phyloP scores from a whole-genome alignment of 2,888 invertebrate species.

The Temnothorax unifasciatus region DNA sequence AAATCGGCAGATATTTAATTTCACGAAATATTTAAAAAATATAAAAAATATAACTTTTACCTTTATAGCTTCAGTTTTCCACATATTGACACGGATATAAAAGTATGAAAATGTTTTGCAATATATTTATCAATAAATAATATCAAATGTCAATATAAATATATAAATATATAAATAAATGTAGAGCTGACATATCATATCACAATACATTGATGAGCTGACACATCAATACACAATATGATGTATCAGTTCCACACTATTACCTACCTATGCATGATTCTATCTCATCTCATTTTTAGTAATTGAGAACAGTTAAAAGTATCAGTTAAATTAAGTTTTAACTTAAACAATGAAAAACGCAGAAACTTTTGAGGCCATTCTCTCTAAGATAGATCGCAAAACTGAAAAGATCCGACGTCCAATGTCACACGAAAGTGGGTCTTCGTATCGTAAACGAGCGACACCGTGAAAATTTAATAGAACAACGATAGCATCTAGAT shows the following conservation, averaged over 20 bases:
- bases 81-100: not conserved
- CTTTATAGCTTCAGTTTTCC: not conserved
- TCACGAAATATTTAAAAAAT: not conserved
- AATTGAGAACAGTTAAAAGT: not conserved
- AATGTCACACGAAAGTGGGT: constrained; percentile 23
- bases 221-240: not conserved
- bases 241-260: not conserved
- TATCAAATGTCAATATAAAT: not conserved
- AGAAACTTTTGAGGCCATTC: not conserved
- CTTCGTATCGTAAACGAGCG: constrained; percentile 2
- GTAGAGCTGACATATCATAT: not conserved
- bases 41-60: not conserved
- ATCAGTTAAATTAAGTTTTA: constrained; percentile 26
- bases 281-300: not conserved
- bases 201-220: not conserved
- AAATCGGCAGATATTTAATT: not conserved
- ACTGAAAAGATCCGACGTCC: constrained; percentile 23
- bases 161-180: not conserved
- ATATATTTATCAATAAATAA: constrained; percentile 14
- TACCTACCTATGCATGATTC: not conserved
- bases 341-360: not conserved
- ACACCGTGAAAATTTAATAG: constrained; percentile 41
- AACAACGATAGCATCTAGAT: constrained; percentile 24
- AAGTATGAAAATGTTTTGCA: not conserved
- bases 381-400: not conserved